Evolutionary conservation across 64 coral and sea anemone species (phyloP).

Genomic region (Montipora foliosa): DNA sequence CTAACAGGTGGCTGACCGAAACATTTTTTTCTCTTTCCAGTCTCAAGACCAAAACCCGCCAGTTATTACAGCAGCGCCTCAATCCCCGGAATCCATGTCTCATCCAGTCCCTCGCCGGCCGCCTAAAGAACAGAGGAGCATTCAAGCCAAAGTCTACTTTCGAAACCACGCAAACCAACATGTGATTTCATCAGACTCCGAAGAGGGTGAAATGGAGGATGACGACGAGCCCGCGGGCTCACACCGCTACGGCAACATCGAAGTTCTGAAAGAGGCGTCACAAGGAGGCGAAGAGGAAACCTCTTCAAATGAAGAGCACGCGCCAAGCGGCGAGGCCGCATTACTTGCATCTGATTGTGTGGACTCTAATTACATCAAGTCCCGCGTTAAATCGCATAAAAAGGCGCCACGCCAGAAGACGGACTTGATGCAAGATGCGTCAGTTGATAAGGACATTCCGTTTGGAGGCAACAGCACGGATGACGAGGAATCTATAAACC

Average conservation of each 20-base stretch:
- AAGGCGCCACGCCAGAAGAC: conserved; percentile 13
- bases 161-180: not conserved
- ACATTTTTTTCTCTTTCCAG: not conserved
- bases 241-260: not conserved
- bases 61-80: not conserved
- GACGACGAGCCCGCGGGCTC: not conserved
- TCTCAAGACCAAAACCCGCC: not conserved
- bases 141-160: conserved; percentile 22
- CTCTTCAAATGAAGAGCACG: not conserved
- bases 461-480: not conserved
- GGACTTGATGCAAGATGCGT: conserved; percentile 5
- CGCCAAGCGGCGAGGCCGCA: not conserved
- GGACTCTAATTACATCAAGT: not conserved
- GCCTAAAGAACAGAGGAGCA: not conserved
- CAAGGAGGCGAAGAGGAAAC: not conserved
- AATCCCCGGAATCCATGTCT: conserved; percentile 4
- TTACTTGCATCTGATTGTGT: not conserved
- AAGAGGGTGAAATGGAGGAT: conserved; percentile 11
- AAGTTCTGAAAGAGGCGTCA: not conserved
- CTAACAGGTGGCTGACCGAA: too few species aligned
- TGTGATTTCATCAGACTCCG: not conserved
- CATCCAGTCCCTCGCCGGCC: conserved; percentile 37
- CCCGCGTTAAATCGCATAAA: not conserved
- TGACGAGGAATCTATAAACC: not conserved
- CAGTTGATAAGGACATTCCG: conserved; percentile 12